Conservation (phyloP, 53 echinoderm and acorn worm species). For the Holothuria leucospilota region DNA sequence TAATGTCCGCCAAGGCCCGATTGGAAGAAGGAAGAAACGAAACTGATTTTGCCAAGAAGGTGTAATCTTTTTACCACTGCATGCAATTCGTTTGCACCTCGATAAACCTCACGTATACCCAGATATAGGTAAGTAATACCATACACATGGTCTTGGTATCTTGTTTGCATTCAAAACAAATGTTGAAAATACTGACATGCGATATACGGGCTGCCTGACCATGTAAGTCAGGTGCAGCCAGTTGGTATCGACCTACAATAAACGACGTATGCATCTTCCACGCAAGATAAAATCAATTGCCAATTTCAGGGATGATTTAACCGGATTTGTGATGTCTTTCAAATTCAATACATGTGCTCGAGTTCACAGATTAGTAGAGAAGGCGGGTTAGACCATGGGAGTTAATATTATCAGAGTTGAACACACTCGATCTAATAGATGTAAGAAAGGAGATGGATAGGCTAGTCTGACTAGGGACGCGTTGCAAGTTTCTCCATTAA, state of each 20-base stretch:
- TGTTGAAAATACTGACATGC: background rate
- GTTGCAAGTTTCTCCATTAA: too few species aligned
- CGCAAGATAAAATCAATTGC: conserved; percentile 8
- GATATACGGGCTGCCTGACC: background rate
- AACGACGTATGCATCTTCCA: background rate
- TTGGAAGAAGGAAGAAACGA: too few species aligned
- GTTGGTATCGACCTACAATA: background rate
- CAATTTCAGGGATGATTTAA: conserved; percentile 40
- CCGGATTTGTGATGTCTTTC: conserved; percentile 31
- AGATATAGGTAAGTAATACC: conserved; percentile 8
- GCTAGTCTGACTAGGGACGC: too few species aligned
- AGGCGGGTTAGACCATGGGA: conserved; percentile 12
- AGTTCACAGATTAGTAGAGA: conserved; percentile 18
- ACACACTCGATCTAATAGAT: too few species aligned
- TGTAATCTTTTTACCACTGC: too few species aligned
- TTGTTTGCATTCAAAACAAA: conserved; percentile 16
- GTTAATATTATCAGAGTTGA: too few species aligned
- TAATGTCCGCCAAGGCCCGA: too few species aligned
- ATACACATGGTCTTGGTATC: conserved; percentile 8
- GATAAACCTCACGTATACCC: too few species aligned
- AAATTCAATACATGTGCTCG: conserved; percentile 22
- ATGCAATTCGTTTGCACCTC: too few species aligned
- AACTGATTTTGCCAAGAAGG: too few species aligned
- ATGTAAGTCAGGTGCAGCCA: too few species aligned
- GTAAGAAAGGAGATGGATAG: too few species aligned